Percentiles rank a stretch among this genome's conserved stretches.
These are phyloP conservation scores for Mesorhabditis spiculigera DNA, from an alignment of 2,888 invertebrate genomes.

Conservation along the genomic window DNA sequence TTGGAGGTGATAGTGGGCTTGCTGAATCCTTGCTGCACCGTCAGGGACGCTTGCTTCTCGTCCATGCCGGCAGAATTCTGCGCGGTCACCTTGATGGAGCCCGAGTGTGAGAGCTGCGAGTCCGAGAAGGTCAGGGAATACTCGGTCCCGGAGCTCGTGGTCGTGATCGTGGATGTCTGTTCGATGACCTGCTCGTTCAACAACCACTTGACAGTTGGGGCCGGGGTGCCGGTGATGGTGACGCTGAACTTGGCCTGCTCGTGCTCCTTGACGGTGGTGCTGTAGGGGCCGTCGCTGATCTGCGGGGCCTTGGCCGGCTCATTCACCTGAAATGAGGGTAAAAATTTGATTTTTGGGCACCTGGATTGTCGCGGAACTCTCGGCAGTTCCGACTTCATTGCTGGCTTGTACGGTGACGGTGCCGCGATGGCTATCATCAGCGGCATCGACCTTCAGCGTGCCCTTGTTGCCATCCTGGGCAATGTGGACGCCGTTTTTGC, in stretches of 20 bases:
- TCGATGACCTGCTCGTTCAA: slow-evolving; percentile 40
- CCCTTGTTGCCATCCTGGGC: slow-evolving; percentile 40
- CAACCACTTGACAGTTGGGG: slow-evolving; percentile 58
- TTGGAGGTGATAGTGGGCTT: slow-evolving; percentile 76
- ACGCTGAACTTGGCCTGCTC: slow-evolving; percentile 38
- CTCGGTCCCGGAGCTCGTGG: slow-evolving; percentile 23
- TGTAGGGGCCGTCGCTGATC: slow-evolving; percentile 32
- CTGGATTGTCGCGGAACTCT: slow-evolving; percentile 21
- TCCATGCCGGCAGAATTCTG: slow-evolving; percentile 44
- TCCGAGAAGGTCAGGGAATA: slow-evolving; percentile 37
- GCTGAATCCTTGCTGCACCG: slow-evolving; percentile 23
- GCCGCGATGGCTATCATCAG: slow-evolving; percentile 70
- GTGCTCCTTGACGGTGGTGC: slow-evolving; percentile 36
- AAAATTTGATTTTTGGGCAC: too few species aligned
- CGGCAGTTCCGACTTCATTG: slow-evolving; percentile 44
- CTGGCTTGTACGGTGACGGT: slow-evolving; percentile 37
- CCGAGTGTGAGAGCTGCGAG: slow-evolving; percentile 30
- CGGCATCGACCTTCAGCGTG: slow-evolving; percentile 72
- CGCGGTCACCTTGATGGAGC: slow-evolving; percentile 41
- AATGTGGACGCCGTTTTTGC: slow-evolving; percentile 43
- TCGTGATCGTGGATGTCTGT: slow-evolving; percentile 20
- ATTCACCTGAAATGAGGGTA: slow-evolving; percentile 20
- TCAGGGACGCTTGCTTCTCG: slow-evolving; percentile 52
- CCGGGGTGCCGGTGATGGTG: slow-evolving; percentile 42
- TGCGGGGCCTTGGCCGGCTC: slow-evolving; percentile 26